A percentile compares a stretch with the other conserved stretches of the same genome.
These are phyloP conservation scores for Eidolon helvum DNA, from an alignment of 2,113 vertebrate species.

Conservation along the genomic window DNA sequence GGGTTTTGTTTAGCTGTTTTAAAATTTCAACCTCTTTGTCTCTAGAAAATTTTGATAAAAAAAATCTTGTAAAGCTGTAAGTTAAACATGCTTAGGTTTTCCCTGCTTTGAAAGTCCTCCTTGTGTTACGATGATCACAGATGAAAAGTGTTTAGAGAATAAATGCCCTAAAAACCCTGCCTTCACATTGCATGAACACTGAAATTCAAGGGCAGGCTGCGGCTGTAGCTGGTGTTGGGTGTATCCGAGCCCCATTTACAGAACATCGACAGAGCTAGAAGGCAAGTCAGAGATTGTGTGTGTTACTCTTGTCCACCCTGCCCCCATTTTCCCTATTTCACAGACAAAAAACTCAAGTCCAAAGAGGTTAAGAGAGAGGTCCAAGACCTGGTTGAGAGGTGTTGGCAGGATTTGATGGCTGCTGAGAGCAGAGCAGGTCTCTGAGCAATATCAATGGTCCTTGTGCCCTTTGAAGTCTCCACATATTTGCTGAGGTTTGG, in stretches of 20 bases:
- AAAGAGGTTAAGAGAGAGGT: background rate
- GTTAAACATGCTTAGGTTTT: constrained; percentile 25
- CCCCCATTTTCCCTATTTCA: too few relatives aligned
- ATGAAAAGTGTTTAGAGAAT: background rate
- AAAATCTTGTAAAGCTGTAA: background rate
- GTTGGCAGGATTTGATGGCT: background rate
- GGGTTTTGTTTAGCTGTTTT: background rate
- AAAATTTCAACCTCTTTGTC: constrained; percentile 15
- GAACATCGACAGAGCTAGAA: accelerated
- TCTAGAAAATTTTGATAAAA: background rate
- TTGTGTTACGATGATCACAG: background rate
- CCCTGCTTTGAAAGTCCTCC: constrained; percentile 17
- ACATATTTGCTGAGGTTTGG: background rate
- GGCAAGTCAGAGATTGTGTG: background rate
- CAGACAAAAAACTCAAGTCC: background rate
- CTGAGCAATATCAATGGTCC: accelerated
- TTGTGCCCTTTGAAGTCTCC: background rate
- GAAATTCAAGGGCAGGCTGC: background rate
- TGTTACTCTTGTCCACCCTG: accelerated
- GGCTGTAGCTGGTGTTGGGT: background rate
- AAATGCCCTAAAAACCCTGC: background rate
- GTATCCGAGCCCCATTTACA: accelerated
- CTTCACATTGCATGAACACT: background rate
- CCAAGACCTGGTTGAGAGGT: background rate
- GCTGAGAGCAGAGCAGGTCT: background rate